These are phyloP conservation scores for Theodoxus fluviatilis DNA, from an alignment of 2,888 invertebrate species.

Conservation along the genomic window DNA sequence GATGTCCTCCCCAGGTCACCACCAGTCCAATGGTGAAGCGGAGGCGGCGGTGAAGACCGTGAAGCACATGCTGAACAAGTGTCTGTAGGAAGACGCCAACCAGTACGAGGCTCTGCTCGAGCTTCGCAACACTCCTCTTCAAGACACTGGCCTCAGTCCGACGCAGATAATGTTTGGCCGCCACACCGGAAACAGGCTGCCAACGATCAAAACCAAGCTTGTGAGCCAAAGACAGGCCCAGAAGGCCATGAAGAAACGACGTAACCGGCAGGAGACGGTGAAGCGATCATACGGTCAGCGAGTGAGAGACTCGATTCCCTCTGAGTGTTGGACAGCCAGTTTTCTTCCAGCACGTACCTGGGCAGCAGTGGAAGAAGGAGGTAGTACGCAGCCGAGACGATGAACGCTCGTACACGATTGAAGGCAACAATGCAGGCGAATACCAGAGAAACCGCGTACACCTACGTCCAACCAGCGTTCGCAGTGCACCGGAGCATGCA, in stretches of 20 bases:
- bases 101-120: slow-evolving; percentile 25
- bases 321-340: too few species aligned
- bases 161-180: slow-evolving; percentile 31
- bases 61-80: slow-evolving; percentile 29
- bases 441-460: too few species aligned
- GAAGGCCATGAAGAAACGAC: neutral
- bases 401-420: too few species aligned
- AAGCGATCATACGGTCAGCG: too few species aligned
- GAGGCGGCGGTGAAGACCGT: slow-evolving; percentile 30
- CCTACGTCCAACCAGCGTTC: too few species aligned
- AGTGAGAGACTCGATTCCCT: too few species aligned
- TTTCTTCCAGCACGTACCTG: too few species aligned
- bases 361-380: too few species aligned
- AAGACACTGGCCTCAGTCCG: slow-evolving; percentile 30
- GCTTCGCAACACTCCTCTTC: slow-evolving; percentile 29
- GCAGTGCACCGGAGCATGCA: too few species aligned
- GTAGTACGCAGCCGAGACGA: too few species aligned
- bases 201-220: slow-evolving; percentile 1
- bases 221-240: neutral
- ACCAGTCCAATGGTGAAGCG: slow-evolving; percentile 30
- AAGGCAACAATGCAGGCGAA: too few species aligned
- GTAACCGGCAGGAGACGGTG: neutral
- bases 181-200: slow-evolving; percentile 24
- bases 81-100: slow-evolving; percentile 12
- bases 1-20: slow-evolving; percentile 32